Conservation (phyloP, 2,888 invertebrate genomes). For the Pollenia amentaria region DNA sequence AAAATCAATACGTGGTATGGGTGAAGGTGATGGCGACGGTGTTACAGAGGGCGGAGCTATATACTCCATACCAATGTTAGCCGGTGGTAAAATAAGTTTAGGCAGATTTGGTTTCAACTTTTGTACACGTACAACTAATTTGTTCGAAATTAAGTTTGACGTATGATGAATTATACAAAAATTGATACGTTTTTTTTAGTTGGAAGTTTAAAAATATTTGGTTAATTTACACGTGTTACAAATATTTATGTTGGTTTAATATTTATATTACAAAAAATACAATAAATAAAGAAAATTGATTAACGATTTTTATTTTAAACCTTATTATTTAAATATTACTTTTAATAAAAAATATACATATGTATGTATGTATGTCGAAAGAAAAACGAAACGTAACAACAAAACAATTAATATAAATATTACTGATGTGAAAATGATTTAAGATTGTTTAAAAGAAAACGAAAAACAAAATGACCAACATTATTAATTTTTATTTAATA, state of each 20-base stretch:
- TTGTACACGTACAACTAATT: conserved; percentile 84
- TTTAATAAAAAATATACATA: too few species aligned
- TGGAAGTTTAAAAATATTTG: conserved; percentile 48
- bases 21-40: conserved; percentile 83
- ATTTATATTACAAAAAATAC: conserved; percentile 69
- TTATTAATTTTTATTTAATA: conserved; percentile 22
- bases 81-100: conserved; percentile 83
- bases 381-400: conserved; percentile 69
- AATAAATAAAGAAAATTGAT: conserved; percentile 67
- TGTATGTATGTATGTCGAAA: conserved; percentile 76
- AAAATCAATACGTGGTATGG: conserved; percentile 81
- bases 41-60: conserved; percentile 78
- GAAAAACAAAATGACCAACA: conserved; percentile 43
- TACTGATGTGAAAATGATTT: conserved; percentile 52
- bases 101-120: conserved; percentile 84
- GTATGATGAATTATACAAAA: conserved; percentile 54
- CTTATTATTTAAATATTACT: conserved; percentile 69
- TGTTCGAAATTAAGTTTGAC: conserved; percentile 57
- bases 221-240: conserved; percentile 78
- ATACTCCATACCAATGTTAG: conserved; percentile 81
- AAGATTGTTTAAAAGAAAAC: conserved; percentile 45
- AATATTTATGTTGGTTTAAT: conserved; percentile 62
- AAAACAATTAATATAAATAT: conserved; percentile 52
- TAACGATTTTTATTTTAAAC: conserved; percentile 56
- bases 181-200: conserved; percentile 64